Conservation (phyloP, 2,888 invertebrate species). For the Tachina grossa region DNA sequence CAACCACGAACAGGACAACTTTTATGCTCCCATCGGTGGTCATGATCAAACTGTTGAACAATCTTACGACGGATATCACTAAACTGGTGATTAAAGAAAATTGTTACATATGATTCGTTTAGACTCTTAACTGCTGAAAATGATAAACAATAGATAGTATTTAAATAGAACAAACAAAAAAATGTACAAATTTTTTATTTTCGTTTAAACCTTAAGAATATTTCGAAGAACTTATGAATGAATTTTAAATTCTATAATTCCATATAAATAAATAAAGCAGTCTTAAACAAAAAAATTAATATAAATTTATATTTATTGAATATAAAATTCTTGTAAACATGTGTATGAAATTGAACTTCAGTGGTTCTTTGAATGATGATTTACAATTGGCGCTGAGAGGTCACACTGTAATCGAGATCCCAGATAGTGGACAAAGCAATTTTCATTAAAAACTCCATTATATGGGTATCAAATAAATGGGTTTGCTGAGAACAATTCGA, state of each 20-base stretch:
- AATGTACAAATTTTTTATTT: neutral
- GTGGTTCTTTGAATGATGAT: too few relatives aligned
- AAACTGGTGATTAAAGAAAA: neutral
- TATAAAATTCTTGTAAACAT: too few relatives aligned
- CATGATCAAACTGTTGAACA: constrained; percentile 37
- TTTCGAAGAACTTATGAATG: neutral
- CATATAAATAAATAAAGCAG: neutral
- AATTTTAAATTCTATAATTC: neutral
- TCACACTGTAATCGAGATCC: too few relatives aligned
- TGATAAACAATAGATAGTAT: constrained; percentile 6
- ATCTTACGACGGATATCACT: constrained; percentile 38
- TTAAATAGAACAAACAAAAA: constrained; percentile 1
- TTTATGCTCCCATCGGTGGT: constrained; percentile 42
- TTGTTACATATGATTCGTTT: neutral
- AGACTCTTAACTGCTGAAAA: constrained; percentile 5
- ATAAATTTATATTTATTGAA: too few relatives aligned
- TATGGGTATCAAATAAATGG: too few relatives aligned
- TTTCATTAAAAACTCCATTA: too few relatives aligned
- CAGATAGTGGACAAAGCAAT: too few relatives aligned
- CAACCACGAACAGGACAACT: constrained; percentile 21
- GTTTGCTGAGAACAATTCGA: too few relatives aligned
- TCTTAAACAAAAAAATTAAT: neutral
- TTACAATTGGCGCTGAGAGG: too few relatives aligned
- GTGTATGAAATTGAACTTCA: too few relatives aligned
- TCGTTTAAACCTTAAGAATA: neutral